phyloP scores from a whole-genome alignment of 2,888 invertebrate genomes.

The Cheilosia impressa region DNA sequence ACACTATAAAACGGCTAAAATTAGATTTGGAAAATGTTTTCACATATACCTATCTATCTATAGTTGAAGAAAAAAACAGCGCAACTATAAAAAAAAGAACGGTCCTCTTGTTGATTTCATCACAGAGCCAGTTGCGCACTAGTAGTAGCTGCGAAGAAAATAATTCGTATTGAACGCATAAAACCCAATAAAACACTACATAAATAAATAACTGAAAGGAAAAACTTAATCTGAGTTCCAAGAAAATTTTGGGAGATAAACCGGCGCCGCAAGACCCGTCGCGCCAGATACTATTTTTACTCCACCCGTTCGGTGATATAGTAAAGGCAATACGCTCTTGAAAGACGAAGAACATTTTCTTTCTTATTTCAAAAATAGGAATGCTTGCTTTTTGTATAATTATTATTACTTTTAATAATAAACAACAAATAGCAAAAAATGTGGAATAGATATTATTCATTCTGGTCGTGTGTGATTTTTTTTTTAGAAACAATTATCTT shows the following conservation, averaged over 20 bases:
- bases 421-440: conserved; percentile 8
- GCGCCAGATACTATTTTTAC: conserved; percentile 57
- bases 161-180: conserved; percentile 28
- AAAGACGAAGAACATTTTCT: conserved; percentile 31
- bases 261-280: conserved; percentile 49
- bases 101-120: neutral
- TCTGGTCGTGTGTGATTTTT: conserved; percentile 46
- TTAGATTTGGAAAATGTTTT: neutral
- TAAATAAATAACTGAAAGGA: conserved; percentile 28
- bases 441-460: conserved; percentile 32
- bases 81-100: neutral
- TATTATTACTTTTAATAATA: conserved; percentile 2
- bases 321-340: conserved; percentile 49
- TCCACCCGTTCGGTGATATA: conserved; percentile 18
- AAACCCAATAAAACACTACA: conserved; percentile 20
- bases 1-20: conserved; percentile 25
- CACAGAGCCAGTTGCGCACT: neutral
- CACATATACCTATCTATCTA: neutral
- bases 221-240: neutral
- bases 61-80: neutral
- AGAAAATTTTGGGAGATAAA: conserved; percentile 47
- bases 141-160: neutral
- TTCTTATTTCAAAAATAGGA: neutral
- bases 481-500: conserved; percentile 2
- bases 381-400: conserved; percentile 4